A percentile compares a stretch with the other conserved stretches of the same genome.
Evolutionary conservation across 2,888 invertebrate genomes (phyloP).

Genomic region (Anaspis maculata): DNA sequence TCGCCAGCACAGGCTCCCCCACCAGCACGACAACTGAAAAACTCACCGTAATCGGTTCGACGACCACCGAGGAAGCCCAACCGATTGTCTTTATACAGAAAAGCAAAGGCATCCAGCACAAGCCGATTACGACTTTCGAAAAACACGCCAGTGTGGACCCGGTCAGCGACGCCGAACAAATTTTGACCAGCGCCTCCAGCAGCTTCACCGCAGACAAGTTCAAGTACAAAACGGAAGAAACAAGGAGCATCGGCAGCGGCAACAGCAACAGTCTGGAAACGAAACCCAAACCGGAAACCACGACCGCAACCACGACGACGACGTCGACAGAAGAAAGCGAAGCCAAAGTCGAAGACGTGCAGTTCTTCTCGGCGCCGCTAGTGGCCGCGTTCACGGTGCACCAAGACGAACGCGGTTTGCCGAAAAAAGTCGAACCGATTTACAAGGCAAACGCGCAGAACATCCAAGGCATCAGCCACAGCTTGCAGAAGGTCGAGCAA

Average conservation of each 20-base stretch:
- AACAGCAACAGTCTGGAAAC: conserved; percentile 1
- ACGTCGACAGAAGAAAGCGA: conserved; percentile 61
- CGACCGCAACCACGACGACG: conserved; percentile 45
- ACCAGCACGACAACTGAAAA: conserved; percentile 11
- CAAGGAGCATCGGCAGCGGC: conserved; percentile 3
- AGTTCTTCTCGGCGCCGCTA: conserved; percentile 72
- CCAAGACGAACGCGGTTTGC: conserved; percentile 69
- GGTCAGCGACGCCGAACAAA: conserved; percentile 27
- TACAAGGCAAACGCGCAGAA: conserved; percentile 30
- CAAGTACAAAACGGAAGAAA: conserved; percentile 8
- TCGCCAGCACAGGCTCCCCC: conserved; percentile 45
- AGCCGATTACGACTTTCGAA: conserved; percentile 26
- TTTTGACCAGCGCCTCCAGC: conserved; percentile 32
- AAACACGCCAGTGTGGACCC: conserved; percentile 10
- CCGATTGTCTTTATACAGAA: conserved; percentile 32
- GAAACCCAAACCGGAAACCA: conserved; percentile 13
- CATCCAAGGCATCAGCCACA: background rate
- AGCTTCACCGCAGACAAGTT: conserved; percentile 22
- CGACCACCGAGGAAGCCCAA: conserved; percentile 15
- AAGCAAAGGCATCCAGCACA: conserved; percentile 30
- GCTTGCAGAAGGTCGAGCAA: background rate
- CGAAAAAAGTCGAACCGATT: conserved; percentile 70
- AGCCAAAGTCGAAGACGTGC: conserved; percentile 59
- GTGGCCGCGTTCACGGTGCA: conserved; percentile 82
- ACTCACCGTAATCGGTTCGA: no score